phyloP scores from a whole-genome alignment of 2,888 invertebrate genomes.

The Drosophila suboccidentalis region DNA sequence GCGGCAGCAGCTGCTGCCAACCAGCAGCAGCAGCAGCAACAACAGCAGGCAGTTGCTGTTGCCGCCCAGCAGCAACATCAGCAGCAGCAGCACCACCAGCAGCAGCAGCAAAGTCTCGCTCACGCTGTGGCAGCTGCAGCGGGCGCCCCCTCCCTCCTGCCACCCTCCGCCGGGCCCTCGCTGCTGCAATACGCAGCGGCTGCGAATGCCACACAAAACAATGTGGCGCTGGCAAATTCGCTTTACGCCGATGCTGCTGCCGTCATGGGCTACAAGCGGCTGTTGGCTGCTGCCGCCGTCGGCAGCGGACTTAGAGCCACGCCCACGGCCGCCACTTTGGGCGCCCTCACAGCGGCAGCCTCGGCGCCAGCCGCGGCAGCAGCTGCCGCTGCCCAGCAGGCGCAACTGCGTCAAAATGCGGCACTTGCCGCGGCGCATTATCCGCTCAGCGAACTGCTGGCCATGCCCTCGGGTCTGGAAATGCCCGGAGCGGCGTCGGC shows the following conservation, averaged over 20 bases:
- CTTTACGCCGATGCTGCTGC: conserved; percentile 86
- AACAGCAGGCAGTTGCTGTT: conserved; percentile 68
- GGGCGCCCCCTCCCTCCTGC: conserved; percentile 64
- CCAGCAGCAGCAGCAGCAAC: conserved; percentile 85
- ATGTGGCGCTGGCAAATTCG: conserved; percentile 83
- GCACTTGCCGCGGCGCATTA: conserved; percentile 87
- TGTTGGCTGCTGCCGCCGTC: conserved; percentile 85
- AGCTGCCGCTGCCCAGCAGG: conserved; percentile 72
- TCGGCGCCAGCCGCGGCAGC: conserved; percentile 61
- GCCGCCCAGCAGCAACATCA: conserved; percentile 80
- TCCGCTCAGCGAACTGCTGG: conserved; percentile 90
- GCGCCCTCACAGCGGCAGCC: conserved; percentile 84
- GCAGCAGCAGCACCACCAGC: conserved; percentile 78
- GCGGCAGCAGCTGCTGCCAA: conserved; percentile 80
- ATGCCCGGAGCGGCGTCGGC: conserved; percentile 85
- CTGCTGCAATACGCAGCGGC: conserved; percentile 88
- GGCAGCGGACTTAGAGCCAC: conserved; percentile 81
- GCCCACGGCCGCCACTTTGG: conserved; percentile 60
- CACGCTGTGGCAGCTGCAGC: conserved; percentile 74
- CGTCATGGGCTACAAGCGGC: conserved; percentile 84
- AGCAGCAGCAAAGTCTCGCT: conserved; percentile 77
- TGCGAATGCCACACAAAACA: conserved; percentile 86
- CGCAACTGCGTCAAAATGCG: conserved; percentile 79
- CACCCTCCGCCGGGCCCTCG: conserved; percentile 84
- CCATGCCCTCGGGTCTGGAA: conserved; percentile 89